Conservation (phyloP, 2,797 vertebrate genomes). For the Silurus aristotelis region DNA sequence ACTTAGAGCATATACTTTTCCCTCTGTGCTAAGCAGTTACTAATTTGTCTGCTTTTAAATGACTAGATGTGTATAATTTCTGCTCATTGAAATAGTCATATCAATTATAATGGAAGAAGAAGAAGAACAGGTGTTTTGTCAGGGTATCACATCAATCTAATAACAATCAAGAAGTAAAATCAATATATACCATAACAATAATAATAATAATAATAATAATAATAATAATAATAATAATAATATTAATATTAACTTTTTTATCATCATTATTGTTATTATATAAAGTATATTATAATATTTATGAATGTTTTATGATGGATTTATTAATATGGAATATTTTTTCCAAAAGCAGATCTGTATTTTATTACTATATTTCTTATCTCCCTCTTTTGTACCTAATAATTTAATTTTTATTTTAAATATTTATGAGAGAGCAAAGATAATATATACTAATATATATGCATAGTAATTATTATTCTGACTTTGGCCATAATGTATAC, state of each 20-base stretch:
- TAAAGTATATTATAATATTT: too few relatives aligned
- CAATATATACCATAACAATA: too few relatives aligned
- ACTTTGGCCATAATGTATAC: neutral
- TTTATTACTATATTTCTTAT: too few relatives aligned
- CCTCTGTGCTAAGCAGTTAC: neutral
- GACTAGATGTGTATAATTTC: too few relatives aligned
- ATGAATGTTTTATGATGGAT: too few relatives aligned
- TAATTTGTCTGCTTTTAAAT: neutral
- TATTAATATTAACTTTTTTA: too few relatives aligned
- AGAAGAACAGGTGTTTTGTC: neutral
- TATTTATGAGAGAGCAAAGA: neutral
- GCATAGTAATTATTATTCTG: neutral
- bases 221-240: too few relatives aligned
- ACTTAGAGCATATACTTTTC: constrained; percentile 19
- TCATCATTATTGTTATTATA: too few relatives aligned
- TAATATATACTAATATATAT: neutral
- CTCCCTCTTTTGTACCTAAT: neutral
- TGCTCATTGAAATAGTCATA: neutral
- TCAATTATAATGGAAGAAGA: neutral
- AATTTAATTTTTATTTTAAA: neutral
- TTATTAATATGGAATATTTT: neutral
- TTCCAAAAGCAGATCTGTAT: neutral
- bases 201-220: too few relatives aligned
- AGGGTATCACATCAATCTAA: neutral
- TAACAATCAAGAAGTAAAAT: too few relatives aligned